Conservation (phyloP, 1,140 invertebrate species). For the Bombyx mori region DNA sequence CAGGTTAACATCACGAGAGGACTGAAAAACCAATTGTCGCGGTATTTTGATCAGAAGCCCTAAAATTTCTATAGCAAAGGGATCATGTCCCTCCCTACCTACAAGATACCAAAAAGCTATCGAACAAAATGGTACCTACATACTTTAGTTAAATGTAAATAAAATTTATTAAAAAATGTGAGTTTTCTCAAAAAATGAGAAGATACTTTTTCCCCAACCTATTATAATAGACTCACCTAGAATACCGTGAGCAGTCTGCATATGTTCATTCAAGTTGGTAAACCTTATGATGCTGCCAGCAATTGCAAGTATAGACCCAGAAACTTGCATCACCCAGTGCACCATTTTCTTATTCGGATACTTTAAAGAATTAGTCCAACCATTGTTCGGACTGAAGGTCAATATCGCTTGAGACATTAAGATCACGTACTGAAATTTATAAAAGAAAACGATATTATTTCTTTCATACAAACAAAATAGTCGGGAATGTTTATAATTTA, state of each 20-base stretch:
- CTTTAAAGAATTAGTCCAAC: slow-evolving; percentile 17
- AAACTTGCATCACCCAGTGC: slow-evolving; percentile 23
- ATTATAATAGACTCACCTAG: slow-evolving; percentile 19
- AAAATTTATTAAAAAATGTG: neutral
- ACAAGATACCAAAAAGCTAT: too few relatives aligned
- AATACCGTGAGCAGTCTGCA: slow-evolving; percentile 23
- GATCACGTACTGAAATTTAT: slow-evolving; percentile 28
- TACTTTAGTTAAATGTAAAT: too few relatives aligned
- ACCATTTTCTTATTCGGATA: slow-evolving; percentile 17
- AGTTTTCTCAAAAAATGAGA: neutral
- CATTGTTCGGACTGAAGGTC: slow-evolving; percentile 16
- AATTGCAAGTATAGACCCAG: slow-evolving; percentile 20
- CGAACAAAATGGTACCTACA: too few relatives aligned
- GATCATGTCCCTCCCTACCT: too few relatives aligned
- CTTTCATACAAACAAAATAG: neutral
- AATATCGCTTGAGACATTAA: slow-evolving; percentile 26
- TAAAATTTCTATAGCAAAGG: too few relatives aligned
- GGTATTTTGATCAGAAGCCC: too few relatives aligned
- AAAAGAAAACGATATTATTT: neutral
- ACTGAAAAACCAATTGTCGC: too few relatives aligned
- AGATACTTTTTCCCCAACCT: neutral
- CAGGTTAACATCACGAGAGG: too few relatives aligned
- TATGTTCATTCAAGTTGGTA: slow-evolving; percentile 3
- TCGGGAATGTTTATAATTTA: too few relatives aligned
- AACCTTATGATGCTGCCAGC: slow-evolving; percentile 23